Percentiles rank a stretch among this genome's conserved stretches.
These are phyloP conservation scores for Proales similis DNA, from an alignment of 1,140 invertebrate genomes.

Conservation along the genomic window DNA sequence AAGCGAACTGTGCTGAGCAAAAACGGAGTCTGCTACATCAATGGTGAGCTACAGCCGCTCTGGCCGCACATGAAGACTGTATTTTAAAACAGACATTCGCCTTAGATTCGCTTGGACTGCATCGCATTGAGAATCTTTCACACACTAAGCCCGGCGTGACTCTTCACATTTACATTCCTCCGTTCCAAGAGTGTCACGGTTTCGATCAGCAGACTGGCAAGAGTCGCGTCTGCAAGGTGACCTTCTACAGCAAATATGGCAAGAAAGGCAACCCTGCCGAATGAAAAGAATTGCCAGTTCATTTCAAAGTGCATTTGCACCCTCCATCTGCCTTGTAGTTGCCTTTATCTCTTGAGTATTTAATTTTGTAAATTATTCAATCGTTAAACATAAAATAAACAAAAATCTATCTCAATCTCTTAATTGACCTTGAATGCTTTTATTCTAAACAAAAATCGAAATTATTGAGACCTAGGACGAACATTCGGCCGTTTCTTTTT, in stretches of 20 bases:
- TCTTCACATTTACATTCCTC: slow-evolving; percentile 90
- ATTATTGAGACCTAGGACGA: too few relatives aligned
- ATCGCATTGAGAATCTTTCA: slow-evolving; percentile 88
- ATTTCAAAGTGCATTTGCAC: too few relatives aligned
- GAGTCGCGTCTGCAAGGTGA: slow-evolving; percentile 63
- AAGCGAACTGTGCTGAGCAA: slow-evolving; percentile 60
- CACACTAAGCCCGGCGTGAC: slow-evolving; percentile 77
- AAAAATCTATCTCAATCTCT: too few relatives aligned
- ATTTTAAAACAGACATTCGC: neutral
- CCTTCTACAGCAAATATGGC: slow-evolving; percentile 54
- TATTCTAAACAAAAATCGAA: too few relatives aligned
- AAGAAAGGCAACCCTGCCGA: slow-evolving; percentile 15
- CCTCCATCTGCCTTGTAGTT: too few relatives aligned
- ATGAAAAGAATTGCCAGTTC: too few relatives aligned
- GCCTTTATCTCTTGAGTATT: too few relatives aligned
- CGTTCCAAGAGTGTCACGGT: slow-evolving; percentile 75
- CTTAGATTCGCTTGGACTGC: slow-evolving; percentile 65
- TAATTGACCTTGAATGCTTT: too few relatives aligned
- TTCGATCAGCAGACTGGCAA: slow-evolving; percentile 86
- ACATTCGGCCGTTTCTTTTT: too few relatives aligned
- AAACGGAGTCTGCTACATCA: slow-evolving; percentile 86
- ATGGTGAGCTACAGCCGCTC: slow-evolving; percentile 48
- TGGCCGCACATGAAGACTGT: too few relatives aligned
- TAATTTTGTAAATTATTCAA: too few relatives aligned
- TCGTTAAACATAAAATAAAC: too few relatives aligned